Base-by-base conservation (phyloP, 2,113 vertebrate genomes). In the Tachysurus fulvidraco region DNA sequence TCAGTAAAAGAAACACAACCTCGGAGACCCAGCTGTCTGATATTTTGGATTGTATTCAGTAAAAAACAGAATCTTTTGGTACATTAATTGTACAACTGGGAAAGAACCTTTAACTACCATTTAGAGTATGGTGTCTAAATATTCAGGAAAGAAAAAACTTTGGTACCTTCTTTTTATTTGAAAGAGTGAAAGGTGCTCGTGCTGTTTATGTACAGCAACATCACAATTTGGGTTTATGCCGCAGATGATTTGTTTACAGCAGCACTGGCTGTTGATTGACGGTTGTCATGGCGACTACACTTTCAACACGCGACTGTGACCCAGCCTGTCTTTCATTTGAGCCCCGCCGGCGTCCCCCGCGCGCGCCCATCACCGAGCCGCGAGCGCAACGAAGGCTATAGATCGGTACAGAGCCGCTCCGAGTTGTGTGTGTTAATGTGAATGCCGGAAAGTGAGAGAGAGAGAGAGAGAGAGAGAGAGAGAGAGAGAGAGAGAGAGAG, bases 401-500 rank as follows among this genome's bases (percentile, higher is more conserved):
- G 36, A 9, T 9, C 8, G 41, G 23, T 74, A 74, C 21, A 44
- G 80, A 44, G 57, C 55, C 78, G 78, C 25, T 64, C 8, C 25
- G 62, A 23, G 25, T 9, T 3, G 52, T 25, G 79, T 41, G 28
- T 23, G 21, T 30, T 59, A 30, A 41, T 59, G 64, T 79, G 81
- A 69, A 81, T 79, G 76, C 76, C 14, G 55, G 83, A 50, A 59
- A 67, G n/a, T 1, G 65, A 0, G 36, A 36, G 36, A 50, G 81
- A n/a, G 41, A 59, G 81, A 41, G 89, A 84, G 89, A 89, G 77
- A 14, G 88, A 84, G 89, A 89, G 67, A 41, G 81, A 59, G 46
- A 41, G 73, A 50, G 46, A 50, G 46, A 50, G 46, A 50, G 46
- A 50, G 46, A 50, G 46, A 50, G 46, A 5, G 46, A 50, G 46